Base-by-base conservation (phyloP, 2,797 vertebrate species). In the Lindbergichthys nudifrons region DNA sequence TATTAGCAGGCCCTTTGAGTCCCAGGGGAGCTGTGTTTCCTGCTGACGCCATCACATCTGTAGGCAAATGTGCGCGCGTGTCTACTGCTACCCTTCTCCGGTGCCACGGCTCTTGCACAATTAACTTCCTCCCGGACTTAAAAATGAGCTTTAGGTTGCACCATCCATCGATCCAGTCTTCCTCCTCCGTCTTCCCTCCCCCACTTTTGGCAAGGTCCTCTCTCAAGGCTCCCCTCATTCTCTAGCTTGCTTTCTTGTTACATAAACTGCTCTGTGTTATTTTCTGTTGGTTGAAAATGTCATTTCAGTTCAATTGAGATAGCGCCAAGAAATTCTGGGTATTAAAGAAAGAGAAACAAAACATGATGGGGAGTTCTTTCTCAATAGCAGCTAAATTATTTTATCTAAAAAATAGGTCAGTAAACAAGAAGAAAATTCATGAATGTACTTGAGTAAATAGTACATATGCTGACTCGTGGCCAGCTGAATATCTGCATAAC, bases 11-110 rank as follows among this genome's bases (percentile, higher is more conserved):
- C 66, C 45, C 11, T 83, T 80, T 66, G 65, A 58, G 70, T 88
- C 90, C 83, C 87, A 10, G 81, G 84, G 75, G 88, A 81, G 80
- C 51, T 23, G 23, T 63, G 71, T 70, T 86, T 89, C 73, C 76
- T 86, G 91, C 90, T 86, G 89, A 92, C 63, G 47, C 52, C 75
- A 80, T 84, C 87, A 79, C 74, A 83, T 88, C 80, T 82, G 70
- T 77, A 84, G 78, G 80, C 76, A 88, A 89, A 91, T 88, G 64
- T 42, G 79, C 15, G 3, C 16, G 46, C 10, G 39, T 70, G 48
- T 79, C 65, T 70, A 3, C 51, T 13, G 41, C 57, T 69, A 32
- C 57, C 45, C 32, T 13, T 78, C 77, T 82, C 73, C 52, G 47
- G 57, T 64, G 80, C 63, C 56, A 64, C 26, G 1, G 73, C 57